Evolutionary conservation across 2,113 vertebrate species (phyloP).

Genomic region (Chaenogobius annularis): DNA sequence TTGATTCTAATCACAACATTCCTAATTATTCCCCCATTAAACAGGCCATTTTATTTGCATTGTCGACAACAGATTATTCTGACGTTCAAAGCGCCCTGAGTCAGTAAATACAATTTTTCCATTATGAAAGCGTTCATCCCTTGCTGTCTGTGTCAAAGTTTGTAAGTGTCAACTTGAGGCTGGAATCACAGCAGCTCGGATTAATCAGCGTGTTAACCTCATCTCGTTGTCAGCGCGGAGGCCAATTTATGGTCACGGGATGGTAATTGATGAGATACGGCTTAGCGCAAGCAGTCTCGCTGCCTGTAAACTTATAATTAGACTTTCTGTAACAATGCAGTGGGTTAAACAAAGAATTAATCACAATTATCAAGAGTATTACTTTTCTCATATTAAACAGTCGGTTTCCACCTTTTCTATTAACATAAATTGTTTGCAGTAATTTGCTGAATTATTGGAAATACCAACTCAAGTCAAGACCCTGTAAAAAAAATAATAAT

Average conservation of each 20-base stretch:
- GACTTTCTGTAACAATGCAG: constrained; percentile 73
- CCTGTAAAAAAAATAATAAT: constrained; percentile 26
- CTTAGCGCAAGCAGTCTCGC: constrained; percentile 68
- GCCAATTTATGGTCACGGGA: constrained; percentile 70
- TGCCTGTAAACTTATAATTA: constrained; percentile 77
- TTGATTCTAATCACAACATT: neutral
- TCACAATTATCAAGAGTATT: constrained; percentile 75
- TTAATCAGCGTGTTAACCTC: constrained; percentile 76
- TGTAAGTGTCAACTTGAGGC: constrained; percentile 69
- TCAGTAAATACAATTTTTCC: constrained; percentile 55
- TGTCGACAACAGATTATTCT: constrained; percentile 34
- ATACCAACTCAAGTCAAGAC: constrained; percentile 61
- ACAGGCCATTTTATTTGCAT: constrained; percentile 24
- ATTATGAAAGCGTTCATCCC: constrained; percentile 57
- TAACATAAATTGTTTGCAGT: constrained; percentile 65
- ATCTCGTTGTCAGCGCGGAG: constrained; percentile 67
- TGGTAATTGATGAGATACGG: constrained; percentile 74
- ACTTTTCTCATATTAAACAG: constrained; percentile 66
- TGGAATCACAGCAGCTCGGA: constrained; percentile 74
- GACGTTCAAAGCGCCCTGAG: constrained; percentile 25
- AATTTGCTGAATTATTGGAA: constrained; percentile 66
- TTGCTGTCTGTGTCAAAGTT: constrained; percentile 68
- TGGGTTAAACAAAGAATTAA: constrained; percentile 73
- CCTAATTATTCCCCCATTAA: neutral
- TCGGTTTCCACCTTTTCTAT: constrained; percentile 70